A percentile compares a stretch with the other conserved stretches of the same genome.
Evolutionary conservation across 2,888 invertebrate species (phyloP).

Genomic region (Hecatera dysodea): DNA sequence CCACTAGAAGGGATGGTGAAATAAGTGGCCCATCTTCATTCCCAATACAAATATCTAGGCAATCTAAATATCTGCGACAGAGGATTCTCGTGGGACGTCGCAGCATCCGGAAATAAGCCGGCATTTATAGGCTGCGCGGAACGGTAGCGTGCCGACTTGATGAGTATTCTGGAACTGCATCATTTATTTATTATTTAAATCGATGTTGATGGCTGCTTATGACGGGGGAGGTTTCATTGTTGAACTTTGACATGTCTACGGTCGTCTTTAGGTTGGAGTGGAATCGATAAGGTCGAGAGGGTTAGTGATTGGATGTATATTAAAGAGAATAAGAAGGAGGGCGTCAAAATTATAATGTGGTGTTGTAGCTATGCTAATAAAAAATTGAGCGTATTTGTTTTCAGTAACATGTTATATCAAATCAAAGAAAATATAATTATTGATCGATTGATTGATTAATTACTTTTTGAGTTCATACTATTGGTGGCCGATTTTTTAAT

Average conservation of each 20-base stretch:
- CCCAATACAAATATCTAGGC: slow-evolving; percentile 35
- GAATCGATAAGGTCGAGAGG: background rate
- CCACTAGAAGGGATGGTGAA: background rate
- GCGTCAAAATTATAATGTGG: background rate
- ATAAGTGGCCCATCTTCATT: slow-evolving; percentile 18
- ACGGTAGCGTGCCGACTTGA: slow-evolving; percentile 23
- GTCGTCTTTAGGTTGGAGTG: background rate
- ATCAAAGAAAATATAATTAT: too few species aligned
- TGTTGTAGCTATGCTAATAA: too few species aligned
- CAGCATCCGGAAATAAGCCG: slow-evolving; percentile 36
- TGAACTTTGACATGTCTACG: background rate
- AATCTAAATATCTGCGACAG: slow-evolving; percentile 52
- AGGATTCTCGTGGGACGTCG: slow-evolving; percentile 24
- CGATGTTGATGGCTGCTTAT: background rate
- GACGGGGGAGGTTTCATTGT: background rate
- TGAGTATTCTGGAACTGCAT: slow-evolving; percentile 22
- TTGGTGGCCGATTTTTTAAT: too few species aligned
- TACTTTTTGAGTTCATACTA: background rate
- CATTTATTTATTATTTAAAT: slow-evolving; percentile 34
- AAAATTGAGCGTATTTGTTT: too few species aligned
- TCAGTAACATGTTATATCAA: too few species aligned
- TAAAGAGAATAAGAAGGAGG: background rate
- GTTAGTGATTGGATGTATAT: background rate
- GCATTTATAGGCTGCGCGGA: slow-evolving; percentile 39
- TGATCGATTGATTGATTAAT: too few species aligned